Conservation (phyloP, 2,113 vertebrate species). For the Labeo catla region DNA sequence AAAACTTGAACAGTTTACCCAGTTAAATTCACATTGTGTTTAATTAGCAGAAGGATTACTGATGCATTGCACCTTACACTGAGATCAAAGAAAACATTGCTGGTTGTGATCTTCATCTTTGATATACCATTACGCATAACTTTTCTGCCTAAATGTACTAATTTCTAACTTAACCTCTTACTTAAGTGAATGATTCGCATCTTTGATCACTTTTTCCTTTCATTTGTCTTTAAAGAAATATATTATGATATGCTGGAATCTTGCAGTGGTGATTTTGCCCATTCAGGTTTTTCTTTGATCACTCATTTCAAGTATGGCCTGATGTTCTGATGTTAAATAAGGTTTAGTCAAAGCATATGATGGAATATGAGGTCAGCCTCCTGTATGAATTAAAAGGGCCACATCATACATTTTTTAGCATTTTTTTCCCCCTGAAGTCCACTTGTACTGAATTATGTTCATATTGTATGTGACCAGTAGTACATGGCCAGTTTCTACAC, state of each 20-base stretch:
- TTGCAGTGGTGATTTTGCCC: background rate
- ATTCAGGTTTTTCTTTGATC: background rate
- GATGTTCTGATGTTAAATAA: background rate
- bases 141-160: background rate
- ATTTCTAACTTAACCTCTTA: background rate
- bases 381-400: background rate
- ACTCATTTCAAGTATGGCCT: background rate
- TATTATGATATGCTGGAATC: background rate
- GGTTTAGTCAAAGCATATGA: background rate
- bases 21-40: slow-evolving; percentile 41
- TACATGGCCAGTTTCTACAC: background rate
- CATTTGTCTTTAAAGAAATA: background rate
- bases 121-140: slow-evolving; percentile 21
- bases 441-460: background rate
- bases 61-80: slow-evolving; percentile 26
- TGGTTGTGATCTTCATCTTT: slow-evolving; percentile 30
- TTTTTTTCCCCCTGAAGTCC: background rate
- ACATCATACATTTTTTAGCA: background rate
- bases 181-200: background rate
- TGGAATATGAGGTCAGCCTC: background rate
- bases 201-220: slow-evolving; percentile 17
- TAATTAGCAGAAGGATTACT: slow-evolving; percentile 41
- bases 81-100: slow-evolving; percentile 44
- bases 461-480: background rate
- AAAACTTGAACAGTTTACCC: slow-evolving; percentile 31